Percentiles rank a stretch among this genome's conserved stretches.
phyloP scores from a whole-genome alignment of 2,113 vertebrate species.

The Nymphicus hollandicus region DNA sequence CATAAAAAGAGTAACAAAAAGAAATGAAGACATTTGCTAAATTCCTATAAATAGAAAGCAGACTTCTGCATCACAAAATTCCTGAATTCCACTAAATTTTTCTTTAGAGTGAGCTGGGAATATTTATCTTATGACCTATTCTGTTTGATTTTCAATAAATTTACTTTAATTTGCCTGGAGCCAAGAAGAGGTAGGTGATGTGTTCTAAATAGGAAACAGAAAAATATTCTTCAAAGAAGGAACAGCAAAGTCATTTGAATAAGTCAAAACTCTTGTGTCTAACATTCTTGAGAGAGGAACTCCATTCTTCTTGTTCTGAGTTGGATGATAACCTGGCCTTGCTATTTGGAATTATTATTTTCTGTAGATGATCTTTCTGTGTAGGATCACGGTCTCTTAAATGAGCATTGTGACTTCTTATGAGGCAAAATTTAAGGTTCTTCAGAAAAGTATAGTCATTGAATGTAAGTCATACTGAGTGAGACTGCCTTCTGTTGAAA shows the following conservation, averaged over 20 bases:
- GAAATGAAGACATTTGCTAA: not conserved
- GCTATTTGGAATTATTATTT: not conserved
- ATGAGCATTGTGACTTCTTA: not conserved
- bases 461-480: not conserved
- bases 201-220: not conserved
- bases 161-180: not conserved
- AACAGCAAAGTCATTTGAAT: not conserved
- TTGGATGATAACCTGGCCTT: not conserved
- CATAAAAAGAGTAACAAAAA: not conserved
- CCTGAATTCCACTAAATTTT: not conserved
- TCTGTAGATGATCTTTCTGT: not conserved
- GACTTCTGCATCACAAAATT: not conserved
- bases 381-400: not conserved
- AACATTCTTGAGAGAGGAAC: not conserved
- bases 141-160: not conserved
- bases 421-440: not conserved
- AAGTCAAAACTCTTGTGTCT: not conserved
- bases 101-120: not conserved
- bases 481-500: not conserved
- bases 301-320: not conserved
- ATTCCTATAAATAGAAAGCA: not conserved
- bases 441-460: not conserved
- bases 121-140: not conserved
- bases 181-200: not conserved
- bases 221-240: not conserved